Percentiles rank a stretch among this genome's conserved stretches.
phyloP scores from a whole-genome alignment of 92 coral and sea anemone species.

The Galaxea fascicularis region DNA sequence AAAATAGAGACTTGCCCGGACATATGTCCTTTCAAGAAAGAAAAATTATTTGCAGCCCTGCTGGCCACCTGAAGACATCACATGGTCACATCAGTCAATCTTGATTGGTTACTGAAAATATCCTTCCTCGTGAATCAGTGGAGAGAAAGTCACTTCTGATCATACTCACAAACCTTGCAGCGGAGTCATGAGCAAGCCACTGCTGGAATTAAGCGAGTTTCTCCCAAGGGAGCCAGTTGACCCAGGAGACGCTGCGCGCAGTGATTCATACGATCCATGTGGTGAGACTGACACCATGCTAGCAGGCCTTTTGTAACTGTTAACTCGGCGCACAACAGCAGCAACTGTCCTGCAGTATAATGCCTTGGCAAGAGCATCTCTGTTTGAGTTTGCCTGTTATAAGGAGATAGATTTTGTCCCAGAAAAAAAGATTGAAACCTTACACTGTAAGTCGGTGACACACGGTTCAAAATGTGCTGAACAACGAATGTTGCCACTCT shows the following conservation, averaged over 20 bases:
- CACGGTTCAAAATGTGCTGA: not conserved
- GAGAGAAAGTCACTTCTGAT: too few relatives aligned
- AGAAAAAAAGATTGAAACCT: too few relatives aligned
- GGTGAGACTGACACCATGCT: slow-evolving; percentile 72
- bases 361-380: slow-evolving; percentile 90
- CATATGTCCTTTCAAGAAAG: too few relatives aligned
- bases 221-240: slow-evolving; percentile 29
- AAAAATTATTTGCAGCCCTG: too few relatives aligned
- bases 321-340: slow-evolving; percentile 92
- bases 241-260: slow-evolving; percentile 59
- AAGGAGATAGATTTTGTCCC: not conserved
- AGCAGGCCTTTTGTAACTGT: slow-evolving; percentile 89
- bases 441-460: too few relatives aligned
- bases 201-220: slow-evolving; percentile 34
- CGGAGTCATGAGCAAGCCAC: slow-evolving; percentile 67
- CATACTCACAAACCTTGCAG: slow-evolving; percentile 46
- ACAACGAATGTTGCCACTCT: too few relatives aligned
- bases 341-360: slow-evolving; percentile 88
- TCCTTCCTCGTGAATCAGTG: too few relatives aligned
- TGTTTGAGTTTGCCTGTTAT: slow-evolving; percentile 82
- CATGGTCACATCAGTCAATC: too few relatives aligned
- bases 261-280: slow-evolving; percentile 76
- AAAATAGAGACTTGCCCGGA: too few relatives aligned
- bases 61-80: too few relatives aligned
- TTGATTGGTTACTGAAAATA: too few relatives aligned